Evolutionary conservation across 2,113 vertebrate species (phyloP).

Genomic region (Chrysemys picta): DNA sequence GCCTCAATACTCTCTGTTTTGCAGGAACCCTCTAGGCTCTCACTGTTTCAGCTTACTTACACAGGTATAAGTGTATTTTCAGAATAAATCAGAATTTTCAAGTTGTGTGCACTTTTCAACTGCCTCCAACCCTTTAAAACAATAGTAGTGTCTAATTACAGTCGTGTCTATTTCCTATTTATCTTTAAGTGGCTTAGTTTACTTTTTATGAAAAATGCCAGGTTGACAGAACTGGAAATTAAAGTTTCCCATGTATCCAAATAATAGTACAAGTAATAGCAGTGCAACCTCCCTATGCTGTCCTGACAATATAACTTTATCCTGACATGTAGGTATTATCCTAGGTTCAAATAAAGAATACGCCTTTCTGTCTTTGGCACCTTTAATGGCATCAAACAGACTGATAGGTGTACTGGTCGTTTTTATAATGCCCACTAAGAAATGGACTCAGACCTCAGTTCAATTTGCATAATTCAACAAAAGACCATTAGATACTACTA

Average conservation of each 20-base stretch:
- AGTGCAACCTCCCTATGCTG: neutral
- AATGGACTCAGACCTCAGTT: neutral
- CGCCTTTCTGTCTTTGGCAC: neutral
- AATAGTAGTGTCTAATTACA: neutral
- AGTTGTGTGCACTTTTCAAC: neutral
- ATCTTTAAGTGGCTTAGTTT: neutral
- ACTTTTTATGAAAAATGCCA: neutral
- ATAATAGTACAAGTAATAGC: neutral
- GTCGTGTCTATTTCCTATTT: constrained; percentile 5
- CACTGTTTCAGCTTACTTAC: neutral
- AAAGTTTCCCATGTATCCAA: neutral
- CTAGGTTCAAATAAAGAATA: neutral
- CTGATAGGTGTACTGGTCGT: constrained; percentile 12
- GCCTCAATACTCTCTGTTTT: neutral
- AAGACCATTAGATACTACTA: neutral
- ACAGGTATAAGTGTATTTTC: neutral
- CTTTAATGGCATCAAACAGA: constrained; percentile 14
- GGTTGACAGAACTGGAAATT: neutral
- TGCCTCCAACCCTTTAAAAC: neutral
- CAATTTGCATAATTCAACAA: constrained; percentile 28
- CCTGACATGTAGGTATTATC: neutral
- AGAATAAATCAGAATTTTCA: neutral
- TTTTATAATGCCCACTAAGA: constrained; percentile 49
- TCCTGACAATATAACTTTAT: neutral
- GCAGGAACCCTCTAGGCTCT: neutral